Evolutionary conservation across 2,888 invertebrate genomes (phyloP).

Genomic region (Chymomyza caudatula): DNA sequence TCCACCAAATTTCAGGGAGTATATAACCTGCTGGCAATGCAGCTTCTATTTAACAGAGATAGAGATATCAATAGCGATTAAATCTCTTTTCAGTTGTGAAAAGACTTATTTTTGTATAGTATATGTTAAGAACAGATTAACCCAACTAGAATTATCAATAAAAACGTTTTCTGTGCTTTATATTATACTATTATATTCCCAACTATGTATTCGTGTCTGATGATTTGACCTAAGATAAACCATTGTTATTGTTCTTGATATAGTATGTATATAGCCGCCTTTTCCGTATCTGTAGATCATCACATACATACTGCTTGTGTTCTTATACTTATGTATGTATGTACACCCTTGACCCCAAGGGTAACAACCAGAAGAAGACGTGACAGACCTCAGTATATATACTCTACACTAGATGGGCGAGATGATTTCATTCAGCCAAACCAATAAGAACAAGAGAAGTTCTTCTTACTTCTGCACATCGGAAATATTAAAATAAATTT

Average conservation of each 20-base stretch:
- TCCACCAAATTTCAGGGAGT: neutral
- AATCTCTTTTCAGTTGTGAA: neutral
- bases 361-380: neutral
- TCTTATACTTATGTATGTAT: neutral
- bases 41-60: neutral
- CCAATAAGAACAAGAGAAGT: neutral
- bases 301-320: neutral
- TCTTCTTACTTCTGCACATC: too few relatives aligned
- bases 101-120: neutral
- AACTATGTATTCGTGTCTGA: neutral
- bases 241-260: neutral
- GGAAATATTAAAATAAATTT: too few relatives aligned
- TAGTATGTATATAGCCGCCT: neutral
- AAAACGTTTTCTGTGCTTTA: neutral
- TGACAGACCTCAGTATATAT: neutral
- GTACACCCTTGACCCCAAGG: neutral
- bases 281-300: neutral
- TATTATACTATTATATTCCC: neutral
- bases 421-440: neutral
- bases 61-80: conserved; percentile 5
- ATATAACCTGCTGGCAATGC: neutral
- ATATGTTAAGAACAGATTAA: neutral
- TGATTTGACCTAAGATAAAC: neutral
- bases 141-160: neutral
- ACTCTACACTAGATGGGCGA: neutral